phyloP scores from a whole-genome alignment of 2,888 invertebrate species.

The Boloria selene region DNA sequence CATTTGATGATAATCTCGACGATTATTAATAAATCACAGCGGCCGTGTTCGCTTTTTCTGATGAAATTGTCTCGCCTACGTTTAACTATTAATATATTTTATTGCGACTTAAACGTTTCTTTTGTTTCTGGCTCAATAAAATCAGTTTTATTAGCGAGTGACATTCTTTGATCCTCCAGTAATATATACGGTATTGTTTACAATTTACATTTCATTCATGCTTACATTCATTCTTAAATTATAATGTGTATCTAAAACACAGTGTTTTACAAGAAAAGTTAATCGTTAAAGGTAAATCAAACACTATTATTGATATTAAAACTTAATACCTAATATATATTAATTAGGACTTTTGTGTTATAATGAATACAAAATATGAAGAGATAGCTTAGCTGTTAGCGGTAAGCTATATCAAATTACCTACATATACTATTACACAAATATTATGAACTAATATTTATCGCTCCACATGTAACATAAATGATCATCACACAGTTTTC shows the following conservation, averaged over 20 bases:
- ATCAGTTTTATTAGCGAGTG: constrained; percentile 56
- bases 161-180: constrained; percentile 43
- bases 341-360: too few species aligned
- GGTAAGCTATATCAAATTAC: too few species aligned
- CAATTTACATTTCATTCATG: constrained; percentile 34
- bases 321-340: too few species aligned
- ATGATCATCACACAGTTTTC: constrained; percentile 48
- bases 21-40: constrained; percentile 71
- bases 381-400: too few species aligned
- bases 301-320: too few species aligned
- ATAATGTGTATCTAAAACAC: constrained; percentile 12
- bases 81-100: constrained; percentile 73
- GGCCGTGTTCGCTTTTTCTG: constrained; percentile 45
- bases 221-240: constrained; percentile 16
- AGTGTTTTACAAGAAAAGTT: constrained; percentile 29
- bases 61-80: constrained; percentile 54
- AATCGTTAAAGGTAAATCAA: background rate
- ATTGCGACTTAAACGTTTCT: constrained; percentile 69
- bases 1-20: constrained; percentile 67
- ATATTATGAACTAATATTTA: constrained; percentile 57
- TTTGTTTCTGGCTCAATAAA: constrained; percentile 69
- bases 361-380: too few species aligned
- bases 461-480: constrained; percentile 53
- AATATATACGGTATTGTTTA: constrained; percentile 39
- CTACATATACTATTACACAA: background rate